Conservation (phyloP, 2,797 vertebrate genomes). For the Onychomys torridus region DNA sequence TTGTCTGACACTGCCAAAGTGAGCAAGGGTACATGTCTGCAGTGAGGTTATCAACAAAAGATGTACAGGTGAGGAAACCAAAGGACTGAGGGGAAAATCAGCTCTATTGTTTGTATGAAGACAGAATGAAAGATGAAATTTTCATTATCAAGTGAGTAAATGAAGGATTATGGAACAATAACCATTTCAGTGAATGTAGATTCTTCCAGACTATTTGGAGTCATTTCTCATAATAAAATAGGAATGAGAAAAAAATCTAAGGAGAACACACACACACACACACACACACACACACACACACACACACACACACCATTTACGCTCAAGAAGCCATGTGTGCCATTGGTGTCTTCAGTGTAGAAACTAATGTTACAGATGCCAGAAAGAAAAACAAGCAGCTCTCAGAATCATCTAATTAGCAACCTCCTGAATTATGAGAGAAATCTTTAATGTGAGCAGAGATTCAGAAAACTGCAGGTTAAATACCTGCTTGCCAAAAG, state of each 20-base stretch:
- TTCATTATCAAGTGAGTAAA: background rate
- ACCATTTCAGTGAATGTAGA: background rate
- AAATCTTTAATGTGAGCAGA: background rate
- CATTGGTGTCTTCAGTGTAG: background rate
- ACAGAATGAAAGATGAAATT: background rate
- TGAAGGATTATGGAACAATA: background rate
- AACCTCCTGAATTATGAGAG: background rate
- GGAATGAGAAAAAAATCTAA: background rate
- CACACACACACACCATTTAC: background rate
- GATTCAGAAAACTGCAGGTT: background rate
- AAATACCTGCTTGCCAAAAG: background rate
- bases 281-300: background rate
- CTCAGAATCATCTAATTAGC: background rate
- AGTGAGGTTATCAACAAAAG: background rate
- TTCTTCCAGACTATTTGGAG: background rate
- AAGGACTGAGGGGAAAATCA: background rate
- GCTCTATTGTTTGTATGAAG: background rate
- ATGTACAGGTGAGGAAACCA: background rate
- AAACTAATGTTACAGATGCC: background rate
- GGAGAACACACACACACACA: background rate
- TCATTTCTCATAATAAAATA: background rate
- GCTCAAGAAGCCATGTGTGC: background rate
- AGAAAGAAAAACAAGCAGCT: background rate
- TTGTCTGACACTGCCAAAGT: background rate
- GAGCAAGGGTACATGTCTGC: background rate